Evolutionary conservation across 2,113 vertebrate species (phyloP).

Genomic region (Phalacrocorax carbo): DNA sequence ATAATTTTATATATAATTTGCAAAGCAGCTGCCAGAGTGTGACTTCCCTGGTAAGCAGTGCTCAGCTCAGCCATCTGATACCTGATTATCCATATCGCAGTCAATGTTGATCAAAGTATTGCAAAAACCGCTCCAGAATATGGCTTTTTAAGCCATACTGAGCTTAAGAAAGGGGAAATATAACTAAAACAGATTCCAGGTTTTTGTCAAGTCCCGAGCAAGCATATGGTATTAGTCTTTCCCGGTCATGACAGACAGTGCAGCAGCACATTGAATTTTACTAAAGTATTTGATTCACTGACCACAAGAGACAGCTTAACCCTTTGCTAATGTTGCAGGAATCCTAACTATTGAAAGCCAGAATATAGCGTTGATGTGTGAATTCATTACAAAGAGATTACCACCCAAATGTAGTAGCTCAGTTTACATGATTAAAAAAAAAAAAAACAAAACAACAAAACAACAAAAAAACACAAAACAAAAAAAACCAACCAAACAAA

Average conservation of each 20-base stretch:
- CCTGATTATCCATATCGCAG: not conserved
- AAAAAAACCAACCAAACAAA: too few relatives aligned
- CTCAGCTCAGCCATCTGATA: not conserved
- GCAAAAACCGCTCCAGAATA: not conserved
- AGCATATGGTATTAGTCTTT: not conserved
- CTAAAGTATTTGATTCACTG: not conserved
- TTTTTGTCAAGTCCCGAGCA: not conserved
- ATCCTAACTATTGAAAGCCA: not conserved
- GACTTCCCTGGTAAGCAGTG: not conserved
- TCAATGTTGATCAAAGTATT: not conserved
- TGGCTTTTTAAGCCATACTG: not conserved
- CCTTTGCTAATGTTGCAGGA: not conserved
- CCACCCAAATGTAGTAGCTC: not conserved
- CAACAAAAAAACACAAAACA: too few relatives aligned
- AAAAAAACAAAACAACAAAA: too few relatives aligned
- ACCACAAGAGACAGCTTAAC: not conserved
- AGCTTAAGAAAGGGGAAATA: not conserved
- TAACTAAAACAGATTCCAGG: not conserved
- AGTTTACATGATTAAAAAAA: not conserved
- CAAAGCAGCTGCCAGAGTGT: not conserved
- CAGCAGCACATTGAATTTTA: not conserved
- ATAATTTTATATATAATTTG: not conserved
- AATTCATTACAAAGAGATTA: not conserved
- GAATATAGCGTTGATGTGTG: not conserved
- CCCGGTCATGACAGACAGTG: not conserved